Conservation (phyloP, 2,113 vertebrate genomes). For the Tonatia bakeri region DNA sequence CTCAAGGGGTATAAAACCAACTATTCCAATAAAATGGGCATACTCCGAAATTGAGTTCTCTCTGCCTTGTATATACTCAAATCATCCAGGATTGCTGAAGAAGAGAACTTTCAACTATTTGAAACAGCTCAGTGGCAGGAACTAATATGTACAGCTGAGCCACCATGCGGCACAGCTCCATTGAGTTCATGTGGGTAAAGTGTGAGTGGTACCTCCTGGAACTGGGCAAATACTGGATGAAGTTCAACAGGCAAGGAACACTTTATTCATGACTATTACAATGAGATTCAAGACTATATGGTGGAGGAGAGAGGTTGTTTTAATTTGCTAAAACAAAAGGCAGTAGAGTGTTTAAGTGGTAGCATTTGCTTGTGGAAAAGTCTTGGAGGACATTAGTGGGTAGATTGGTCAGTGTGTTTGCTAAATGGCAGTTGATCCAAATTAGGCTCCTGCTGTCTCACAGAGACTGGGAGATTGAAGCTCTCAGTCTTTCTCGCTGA, state of each 20-base stretch:
- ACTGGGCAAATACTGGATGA: background rate
- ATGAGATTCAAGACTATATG: background rate
- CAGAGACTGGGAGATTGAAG: background rate
- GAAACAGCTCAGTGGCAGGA: background rate
- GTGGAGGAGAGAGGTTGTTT: background rate
- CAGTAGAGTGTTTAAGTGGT: background rate
- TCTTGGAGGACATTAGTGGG: background rate
- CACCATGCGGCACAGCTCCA: background rate
- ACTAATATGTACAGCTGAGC: background rate
- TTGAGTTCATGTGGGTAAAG: background rate
- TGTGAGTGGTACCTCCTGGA: background rate
- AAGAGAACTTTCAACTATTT: background rate
- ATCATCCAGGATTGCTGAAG: background rate
- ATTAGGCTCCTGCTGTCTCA: background rate
- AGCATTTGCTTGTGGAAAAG: background rate
- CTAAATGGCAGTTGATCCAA: background rate
- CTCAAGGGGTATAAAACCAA: slow-evolving; percentile 10
- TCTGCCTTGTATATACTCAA: background rate
- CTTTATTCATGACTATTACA: background rate
- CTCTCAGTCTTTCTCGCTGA: background rate
- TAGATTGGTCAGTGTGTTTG: background rate
- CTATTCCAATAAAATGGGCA: slow-evolving; percentile 5
- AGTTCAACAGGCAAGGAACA: background rate
- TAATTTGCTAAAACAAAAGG: background rate
- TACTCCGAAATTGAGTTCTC: background rate